These are phyloP conservation scores for Anniella stebbinsi DNA, from an alignment of 2,797 vertebrate genomes.

Conservation along the genomic window DNA sequence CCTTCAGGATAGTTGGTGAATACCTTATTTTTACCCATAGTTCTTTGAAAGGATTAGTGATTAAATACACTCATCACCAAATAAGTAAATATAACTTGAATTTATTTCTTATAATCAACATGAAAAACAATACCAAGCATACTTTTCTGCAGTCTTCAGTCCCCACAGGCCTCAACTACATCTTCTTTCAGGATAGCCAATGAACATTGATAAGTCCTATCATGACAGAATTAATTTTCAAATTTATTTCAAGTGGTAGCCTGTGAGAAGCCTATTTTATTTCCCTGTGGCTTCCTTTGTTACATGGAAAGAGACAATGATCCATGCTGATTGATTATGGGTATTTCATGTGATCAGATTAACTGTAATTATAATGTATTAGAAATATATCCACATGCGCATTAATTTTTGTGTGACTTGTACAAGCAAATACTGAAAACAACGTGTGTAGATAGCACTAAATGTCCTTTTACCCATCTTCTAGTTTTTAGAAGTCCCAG, in stretches of 20 bases:
- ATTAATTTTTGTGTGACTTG: background rate
- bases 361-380: background rate
- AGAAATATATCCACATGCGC: background rate
- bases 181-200: background rate
- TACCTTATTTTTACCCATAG: background rate
- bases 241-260: background rate
- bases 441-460: background rate
- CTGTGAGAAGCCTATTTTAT: background rate
- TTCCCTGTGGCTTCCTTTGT: background rate
- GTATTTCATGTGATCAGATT: background rate
- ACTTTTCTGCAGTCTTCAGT: slow-evolving; percentile 16
- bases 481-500: background rate
- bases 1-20: background rate
- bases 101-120: slow-evolving; percentile 54
- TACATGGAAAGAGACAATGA: background rate
- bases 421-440: background rate
- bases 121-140: slow-evolving; percentile 26
- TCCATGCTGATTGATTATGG: background rate
- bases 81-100: slow-evolving; percentile 38
- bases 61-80: background rate
- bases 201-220: background rate
- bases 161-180: background rate
- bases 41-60: background rate
- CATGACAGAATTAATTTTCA: background rate
- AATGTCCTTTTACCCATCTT: background rate